Evolutionary conservation across 2,797 vertebrate genomes (phyloP), one percentile per base, ranked within the genome.

Genomic region (Neoniphon sammara): DNA sequence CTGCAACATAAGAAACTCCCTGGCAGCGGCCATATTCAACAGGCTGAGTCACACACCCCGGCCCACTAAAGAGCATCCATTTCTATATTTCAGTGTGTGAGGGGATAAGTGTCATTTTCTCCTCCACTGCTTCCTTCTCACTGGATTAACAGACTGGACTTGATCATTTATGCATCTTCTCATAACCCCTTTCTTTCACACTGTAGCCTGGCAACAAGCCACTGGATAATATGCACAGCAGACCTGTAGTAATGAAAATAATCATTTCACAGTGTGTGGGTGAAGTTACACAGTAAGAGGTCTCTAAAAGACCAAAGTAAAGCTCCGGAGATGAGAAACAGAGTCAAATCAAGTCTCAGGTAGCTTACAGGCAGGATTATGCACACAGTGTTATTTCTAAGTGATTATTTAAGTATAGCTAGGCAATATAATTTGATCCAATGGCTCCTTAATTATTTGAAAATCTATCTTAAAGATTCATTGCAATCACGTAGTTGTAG

Each of bases 121-220:
- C 17, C 6, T 61, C 42, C 36, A 6, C 65, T 46, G 23, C 21
- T 31, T 63, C 25, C 15, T 52, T 77, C 63, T 82, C 71, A 69
- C 27, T 21, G 54, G 53, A 80, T 73, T 63, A 85, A 31, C 39
- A 53, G 49, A 15, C 12, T 63, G 60, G 59, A 75, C 61, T 52
- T 53, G 20, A 54, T 85, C 60, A 36, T 39, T 60, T 55, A 55
- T 79, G 56, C 46, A 71, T 70, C 80, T 75, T 77, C 61, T 59
- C 44, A 30, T 66, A 64, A 64, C 20, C 44, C 31, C 30, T 65
- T 73, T 74, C 62, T 73, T 47, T 78, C 65, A 47, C 46, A 36
- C 79, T 18, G 88, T 88, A 90, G 59, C 90, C 86, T 85, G 86
- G 89, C 90, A 91, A 92, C 91, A 76, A 74, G 77, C 61, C 62